Percentiles rank a stretch among this genome's conserved stretches.
Evolutionary conservation across 1,140 invertebrate species (phyloP).

Genomic region (Drosophila persimilis): DNA sequence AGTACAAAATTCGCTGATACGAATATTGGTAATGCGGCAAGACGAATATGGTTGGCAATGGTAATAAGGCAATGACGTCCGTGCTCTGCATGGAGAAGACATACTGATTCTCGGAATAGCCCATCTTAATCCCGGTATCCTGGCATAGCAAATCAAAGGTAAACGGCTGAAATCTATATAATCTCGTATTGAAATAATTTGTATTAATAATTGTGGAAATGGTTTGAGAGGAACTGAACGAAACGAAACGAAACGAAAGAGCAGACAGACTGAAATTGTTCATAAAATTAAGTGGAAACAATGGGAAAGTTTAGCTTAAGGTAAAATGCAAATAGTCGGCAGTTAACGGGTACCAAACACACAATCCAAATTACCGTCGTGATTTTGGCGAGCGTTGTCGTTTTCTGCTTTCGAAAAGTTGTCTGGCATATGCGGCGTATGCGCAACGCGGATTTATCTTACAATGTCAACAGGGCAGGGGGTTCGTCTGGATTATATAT

Average conservation of each 20-base stretch:
- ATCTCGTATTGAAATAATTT: too few species aligned
- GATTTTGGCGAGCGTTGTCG: slow-evolving; percentile 27
- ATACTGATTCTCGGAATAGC: too few species aligned
- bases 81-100: too few species aligned
- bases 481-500: slow-evolving; percentile 39
- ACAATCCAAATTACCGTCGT: slow-evolving; percentile 44
- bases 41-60: too few species aligned
- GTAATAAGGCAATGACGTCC: too few species aligned
- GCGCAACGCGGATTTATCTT: slow-evolving; percentile 67
- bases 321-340: slow-evolving; percentile 42
- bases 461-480: slow-evolving; percentile 61
- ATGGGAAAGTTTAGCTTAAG: slow-evolving; percentile 8
- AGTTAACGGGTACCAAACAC: slow-evolving; percentile 26
- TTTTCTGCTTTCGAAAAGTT: slow-evolving; percentile 21
- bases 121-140: too few species aligned
- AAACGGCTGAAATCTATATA: too few species aligned
- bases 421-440: slow-evolving; percentile 62
- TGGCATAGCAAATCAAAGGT: too few species aligned
- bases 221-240: too few species aligned
- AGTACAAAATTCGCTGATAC: neutral
- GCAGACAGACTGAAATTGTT: neutral
- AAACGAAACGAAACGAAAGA: too few species aligned
- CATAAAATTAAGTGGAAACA: neutral
- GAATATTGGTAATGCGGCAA: too few species aligned
- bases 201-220: too few species aligned